Conservation (phyloP, 2,888 invertebrate species). For the Fissipunctia ypsillon region DNA sequence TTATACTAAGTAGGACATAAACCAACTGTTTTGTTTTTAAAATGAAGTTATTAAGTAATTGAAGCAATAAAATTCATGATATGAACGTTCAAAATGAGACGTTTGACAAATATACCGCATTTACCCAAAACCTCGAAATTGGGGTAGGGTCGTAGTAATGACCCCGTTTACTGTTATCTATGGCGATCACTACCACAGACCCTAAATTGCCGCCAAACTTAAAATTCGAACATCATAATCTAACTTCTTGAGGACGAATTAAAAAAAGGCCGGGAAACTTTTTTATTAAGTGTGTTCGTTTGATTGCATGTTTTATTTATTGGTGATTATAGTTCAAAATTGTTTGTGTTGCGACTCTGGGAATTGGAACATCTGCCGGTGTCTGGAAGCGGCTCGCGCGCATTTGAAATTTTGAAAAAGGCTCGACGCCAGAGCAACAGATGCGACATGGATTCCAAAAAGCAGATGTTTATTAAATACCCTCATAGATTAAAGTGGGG, state of each 20-base stretch:
- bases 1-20: constrained; percentile 74
- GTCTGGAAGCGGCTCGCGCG: constrained; percentile 84
- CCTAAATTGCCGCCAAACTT: constrained; percentile 85
- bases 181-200: constrained; percentile 82
- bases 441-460: constrained; percentile 89
- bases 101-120: constrained; percentile 85
- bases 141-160: constrained; percentile 84
- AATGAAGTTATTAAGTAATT: constrained; percentile 83
- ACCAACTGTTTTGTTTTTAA: constrained; percentile 70
- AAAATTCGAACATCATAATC: constrained; percentile 89
- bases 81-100: constrained; percentile 77
- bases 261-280: constrained; percentile 71
- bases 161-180: constrained; percentile 87
- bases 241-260: constrained; percentile 75
- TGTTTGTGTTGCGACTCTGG: constrained; percentile 57
- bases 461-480: constrained; percentile 89
- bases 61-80: constrained; percentile 82
- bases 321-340: constrained; percentile 66
- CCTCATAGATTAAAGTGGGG: constrained; percentile 87
- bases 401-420: constrained; percentile 88
- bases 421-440: constrained; percentile 84
- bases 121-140: constrained; percentile 80
- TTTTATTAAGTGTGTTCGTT: constrained; percentile 57
- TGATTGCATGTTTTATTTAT: constrained; percentile 61
- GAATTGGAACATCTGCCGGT: constrained; percentile 85